These are phyloP conservation scores for Rhadinocentrus ornatus DNA, from an alignment of 2,797 vertebrate species.

Conservation along the genomic window DNA sequence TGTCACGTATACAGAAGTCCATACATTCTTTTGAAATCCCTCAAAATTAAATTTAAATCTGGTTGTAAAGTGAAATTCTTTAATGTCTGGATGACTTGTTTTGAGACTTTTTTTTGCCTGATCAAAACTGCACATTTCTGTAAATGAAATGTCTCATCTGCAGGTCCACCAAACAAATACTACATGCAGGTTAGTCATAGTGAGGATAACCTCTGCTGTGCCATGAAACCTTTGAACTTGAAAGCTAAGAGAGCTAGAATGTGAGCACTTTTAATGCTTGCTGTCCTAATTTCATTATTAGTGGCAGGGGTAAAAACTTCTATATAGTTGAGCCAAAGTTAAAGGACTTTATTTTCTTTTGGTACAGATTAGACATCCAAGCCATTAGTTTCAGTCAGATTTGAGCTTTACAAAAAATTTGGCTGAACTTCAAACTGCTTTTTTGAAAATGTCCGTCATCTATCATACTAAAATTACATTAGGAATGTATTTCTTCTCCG, in stretches of 20 bases:
- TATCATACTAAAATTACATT: conserved; percentile 14
- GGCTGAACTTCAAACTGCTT: conserved; percentile 12
- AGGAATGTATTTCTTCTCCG: background rate
- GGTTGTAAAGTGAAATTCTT: background rate
- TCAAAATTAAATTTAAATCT: background rate
- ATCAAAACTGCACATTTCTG: background rate
- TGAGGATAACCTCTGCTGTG: background rate
- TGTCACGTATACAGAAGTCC: background rate
- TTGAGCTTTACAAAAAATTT: conserved; percentile 5
- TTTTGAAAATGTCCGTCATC: background rate
- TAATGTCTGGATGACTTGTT: background rate
- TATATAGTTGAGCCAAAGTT: conserved; percentile 6
- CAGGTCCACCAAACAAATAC: background rate
- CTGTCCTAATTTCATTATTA: background rate
- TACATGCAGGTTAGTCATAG: background rate
- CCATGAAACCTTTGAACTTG: background rate
- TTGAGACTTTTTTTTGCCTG: background rate
- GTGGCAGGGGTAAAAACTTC: background rate
- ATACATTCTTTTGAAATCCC: background rate
- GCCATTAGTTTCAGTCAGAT: conserved; percentile 5
- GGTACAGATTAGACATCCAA: background rate
- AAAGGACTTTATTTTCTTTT: background rate
- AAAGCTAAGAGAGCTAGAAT: background rate
- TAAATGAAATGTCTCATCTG: background rate
- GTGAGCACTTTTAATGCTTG: background rate